These are phyloP conservation scores for Corella eumyota DNA, from an alignment of 23 tunicate species.

Conservation along the genomic window DNA sequence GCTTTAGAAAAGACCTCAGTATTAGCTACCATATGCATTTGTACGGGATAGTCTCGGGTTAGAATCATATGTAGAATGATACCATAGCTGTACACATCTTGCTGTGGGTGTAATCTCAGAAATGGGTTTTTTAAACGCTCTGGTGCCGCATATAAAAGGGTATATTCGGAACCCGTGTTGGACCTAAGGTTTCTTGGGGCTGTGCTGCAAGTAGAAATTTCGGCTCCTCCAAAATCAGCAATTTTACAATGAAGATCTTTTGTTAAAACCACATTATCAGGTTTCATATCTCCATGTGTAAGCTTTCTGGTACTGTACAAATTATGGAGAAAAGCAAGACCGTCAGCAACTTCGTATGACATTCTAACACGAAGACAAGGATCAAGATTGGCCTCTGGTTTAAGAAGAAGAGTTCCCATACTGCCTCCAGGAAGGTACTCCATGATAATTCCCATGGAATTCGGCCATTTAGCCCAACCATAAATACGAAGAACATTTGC, in stretches of 20 bases:
- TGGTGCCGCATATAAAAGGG: constrained; percentile 4
- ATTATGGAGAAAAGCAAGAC: not conserved
- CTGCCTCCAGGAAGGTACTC: constrained; percentile 2
- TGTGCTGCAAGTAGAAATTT: not conserved
- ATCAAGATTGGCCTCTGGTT: not conserved
- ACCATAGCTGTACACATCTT: not conserved
- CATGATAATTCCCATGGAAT: constrained; percentile 6
- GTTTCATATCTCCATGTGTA: constrained; percentile 4
- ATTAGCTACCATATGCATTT: too few relatives aligned
- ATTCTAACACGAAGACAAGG: not conserved
- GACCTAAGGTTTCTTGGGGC: too few relatives aligned
- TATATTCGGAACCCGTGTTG: too few relatives aligned
- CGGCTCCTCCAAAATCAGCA: constrained; percentile 4
- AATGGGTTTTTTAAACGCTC: not conserved
- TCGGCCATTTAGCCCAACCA: constrained; percentile 1
- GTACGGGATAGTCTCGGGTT: not conserved
- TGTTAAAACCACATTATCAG: constrained; percentile 3
- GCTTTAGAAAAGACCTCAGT: too few relatives aligned
- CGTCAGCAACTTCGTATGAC: not conserved
- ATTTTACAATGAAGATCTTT: not conserved
- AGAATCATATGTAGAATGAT: constrained; percentile 1
- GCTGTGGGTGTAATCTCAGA: not conserved
- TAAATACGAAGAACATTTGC: not conserved
- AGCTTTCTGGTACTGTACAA: not conserved
- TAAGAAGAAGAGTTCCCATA: not conserved